phyloP scores from a whole-genome alignment of 2,888 invertebrate species.

The Argyresthia goedartella region DNA sequence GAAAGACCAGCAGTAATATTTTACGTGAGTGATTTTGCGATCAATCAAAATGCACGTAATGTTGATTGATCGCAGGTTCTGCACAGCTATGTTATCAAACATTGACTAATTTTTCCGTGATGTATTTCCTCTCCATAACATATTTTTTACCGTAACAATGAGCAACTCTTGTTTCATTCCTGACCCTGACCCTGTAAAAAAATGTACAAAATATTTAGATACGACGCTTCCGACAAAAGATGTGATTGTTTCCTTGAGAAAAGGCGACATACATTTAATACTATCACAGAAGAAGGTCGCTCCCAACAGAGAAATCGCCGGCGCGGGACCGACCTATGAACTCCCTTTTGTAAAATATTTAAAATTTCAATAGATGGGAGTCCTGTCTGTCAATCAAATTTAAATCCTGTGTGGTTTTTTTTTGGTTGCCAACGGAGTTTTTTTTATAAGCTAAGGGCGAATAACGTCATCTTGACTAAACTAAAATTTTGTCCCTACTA shows the following conservation, averaged over 20 bases:
- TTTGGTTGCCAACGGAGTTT: conserved; percentile 12
- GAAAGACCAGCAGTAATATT: too few relatives aligned
- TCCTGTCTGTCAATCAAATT: conserved; percentile 36
- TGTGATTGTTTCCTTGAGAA: conserved; percentile 27
- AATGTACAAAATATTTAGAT: conserved; percentile 12
- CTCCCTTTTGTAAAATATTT: conserved; percentile 7
- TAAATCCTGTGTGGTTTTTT: conserved; percentile 23
- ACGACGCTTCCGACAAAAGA: conserved; percentile 9
- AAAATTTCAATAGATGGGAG: conserved; percentile 12
- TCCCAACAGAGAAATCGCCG: conserved; percentile 12
- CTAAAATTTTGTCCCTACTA: too few relatives aligned
- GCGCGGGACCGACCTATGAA: conserved; percentile 27
- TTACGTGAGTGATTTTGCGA: background rate
- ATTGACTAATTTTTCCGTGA: too few relatives aligned
- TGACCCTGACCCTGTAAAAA: background rate
- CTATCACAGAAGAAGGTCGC: conserved; percentile 19
- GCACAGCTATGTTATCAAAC: too few relatives aligned
- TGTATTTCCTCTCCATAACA: too few relatives aligned
- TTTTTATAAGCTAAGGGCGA: background rate
- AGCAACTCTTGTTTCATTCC: background rate
- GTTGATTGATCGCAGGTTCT: too few relatives aligned
- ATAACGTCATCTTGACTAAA: background rate
- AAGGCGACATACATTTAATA: conserved; percentile 31
- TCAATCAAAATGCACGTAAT: too few relatives aligned
- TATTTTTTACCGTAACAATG: background rate